Percentiles rank a stretch among this genome's conserved stretches.
Evolutionary conservation across 2,888 invertebrate genomes (phyloP).

Genomic region (Drosophila prolongata): DNA sequence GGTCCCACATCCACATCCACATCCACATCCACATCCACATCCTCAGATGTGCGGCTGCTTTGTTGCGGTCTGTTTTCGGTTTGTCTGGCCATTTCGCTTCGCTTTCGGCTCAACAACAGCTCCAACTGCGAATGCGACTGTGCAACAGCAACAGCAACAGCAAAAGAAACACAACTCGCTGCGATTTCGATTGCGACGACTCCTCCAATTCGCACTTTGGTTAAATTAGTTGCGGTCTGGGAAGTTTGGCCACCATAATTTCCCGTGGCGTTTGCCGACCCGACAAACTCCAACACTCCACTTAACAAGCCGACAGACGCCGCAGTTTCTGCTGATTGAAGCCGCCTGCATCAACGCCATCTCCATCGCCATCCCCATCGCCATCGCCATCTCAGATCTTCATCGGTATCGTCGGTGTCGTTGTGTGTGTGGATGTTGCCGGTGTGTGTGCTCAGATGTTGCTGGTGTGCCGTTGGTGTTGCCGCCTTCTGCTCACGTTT

Average conservation of each 20-base stretch:
- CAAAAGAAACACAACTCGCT: neutral
- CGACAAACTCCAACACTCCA: slow-evolving; percentile 64
- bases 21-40: slow-evolving; percentile 11
- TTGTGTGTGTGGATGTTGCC: slow-evolving; percentile 26
- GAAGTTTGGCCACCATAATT: slow-evolving; percentile 80
- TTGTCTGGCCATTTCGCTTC: slow-evolving; percentile 73
- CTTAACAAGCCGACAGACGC: slow-evolving; percentile 58
- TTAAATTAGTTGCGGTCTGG: slow-evolving; percentile 80
- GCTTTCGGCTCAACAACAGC: slow-evolving; percentile 60
- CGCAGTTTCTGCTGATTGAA: slow-evolving; percentile 62
- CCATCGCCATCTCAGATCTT: slow-evolving; percentile 71
- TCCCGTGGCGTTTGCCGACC: slow-evolving; percentile 81
- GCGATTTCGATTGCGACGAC: slow-evolving; percentile 27
- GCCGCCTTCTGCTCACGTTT: slow-evolving; percentile 77
- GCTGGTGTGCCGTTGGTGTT: slow-evolving; percentile 29
- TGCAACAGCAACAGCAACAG: slow-evolving; percentile 21
- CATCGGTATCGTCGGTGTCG: slow-evolving; percentile 27
- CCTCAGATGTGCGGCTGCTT: slow-evolving; percentile 59
- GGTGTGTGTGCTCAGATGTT: slow-evolving; percentile 1
- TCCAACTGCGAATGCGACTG: slow-evolving; percentile 22
- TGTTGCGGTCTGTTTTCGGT: slow-evolving; percentile 78
- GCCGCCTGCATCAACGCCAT: slow-evolving; percentile 80
- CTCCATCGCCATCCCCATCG: slow-evolving; percentile 72
- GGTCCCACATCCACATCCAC: slow-evolving; percentile 10
- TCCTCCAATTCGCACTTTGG: slow-evolving; percentile 82